A percentile compares a stretch with the other conserved stretches of the same genome.
Conservation (phyloP, 2,113 vertebrate genomes). For the Callorhinus ursinus region DNA sequence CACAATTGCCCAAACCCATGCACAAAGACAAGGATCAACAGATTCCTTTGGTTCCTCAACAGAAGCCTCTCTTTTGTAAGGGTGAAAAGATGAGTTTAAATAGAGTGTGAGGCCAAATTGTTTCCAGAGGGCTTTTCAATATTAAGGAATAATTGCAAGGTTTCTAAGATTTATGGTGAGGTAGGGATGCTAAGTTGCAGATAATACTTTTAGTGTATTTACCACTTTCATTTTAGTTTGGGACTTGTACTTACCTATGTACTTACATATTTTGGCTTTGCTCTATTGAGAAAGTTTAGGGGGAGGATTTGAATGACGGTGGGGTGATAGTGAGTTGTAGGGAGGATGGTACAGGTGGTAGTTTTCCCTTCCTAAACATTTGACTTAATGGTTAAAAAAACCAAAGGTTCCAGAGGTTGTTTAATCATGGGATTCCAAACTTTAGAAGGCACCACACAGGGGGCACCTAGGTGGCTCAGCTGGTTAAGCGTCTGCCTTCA, state of each 20-base stretch:
- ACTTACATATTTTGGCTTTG: not conserved
- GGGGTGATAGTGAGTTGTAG: not conserved
- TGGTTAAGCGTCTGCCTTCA: no score
- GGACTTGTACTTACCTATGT: not conserved
- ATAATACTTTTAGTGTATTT: not conserved
- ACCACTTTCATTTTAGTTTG: not conserved
- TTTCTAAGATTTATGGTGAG: not conserved
- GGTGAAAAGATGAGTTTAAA: not conserved
- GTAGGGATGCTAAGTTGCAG: not conserved
- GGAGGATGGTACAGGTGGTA: not conserved
- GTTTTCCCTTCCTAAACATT: not conserved
- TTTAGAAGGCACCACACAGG: not conserved
- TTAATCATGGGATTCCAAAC: not conserved
- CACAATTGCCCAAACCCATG: not conserved
- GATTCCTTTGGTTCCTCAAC: not conserved
- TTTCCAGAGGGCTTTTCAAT: not conserved
- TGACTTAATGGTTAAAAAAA: not conserved
- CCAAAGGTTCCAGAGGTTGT: not conserved
- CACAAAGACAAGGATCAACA: not conserved
- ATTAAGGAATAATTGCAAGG: not conserved
- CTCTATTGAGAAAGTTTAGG: not conserved
- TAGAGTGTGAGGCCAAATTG: not conserved
- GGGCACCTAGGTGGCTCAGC: no score
- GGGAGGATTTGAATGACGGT: not conserved
- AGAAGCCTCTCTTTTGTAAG: not conserved